Conservation (phyloP, 2,888 invertebrate genomes). For the Acanthosepion pharaonis region DNA sequence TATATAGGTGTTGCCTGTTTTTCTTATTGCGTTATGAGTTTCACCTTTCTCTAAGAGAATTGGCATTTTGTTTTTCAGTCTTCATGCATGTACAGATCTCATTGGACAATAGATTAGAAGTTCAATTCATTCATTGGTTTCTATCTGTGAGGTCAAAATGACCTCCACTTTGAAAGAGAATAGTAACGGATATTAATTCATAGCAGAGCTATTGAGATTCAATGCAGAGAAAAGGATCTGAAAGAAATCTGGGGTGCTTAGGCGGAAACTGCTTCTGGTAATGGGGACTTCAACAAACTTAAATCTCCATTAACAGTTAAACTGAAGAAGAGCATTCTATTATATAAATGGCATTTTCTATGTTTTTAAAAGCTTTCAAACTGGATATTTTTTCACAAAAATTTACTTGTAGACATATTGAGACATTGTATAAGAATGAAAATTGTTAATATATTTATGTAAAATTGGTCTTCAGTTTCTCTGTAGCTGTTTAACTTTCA, state of each 20-base stretch:
- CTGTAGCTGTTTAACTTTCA: no score
- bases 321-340: neutral
- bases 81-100: constrained; percentile 13
- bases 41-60: neutral
- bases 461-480: no score
- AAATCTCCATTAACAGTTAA: neutral
- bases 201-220: neutral
- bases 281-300: neutral
- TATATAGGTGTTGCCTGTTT: neutral
- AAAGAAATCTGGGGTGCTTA: neutral
- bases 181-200: neutral
- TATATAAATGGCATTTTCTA: neutral
- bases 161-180: neutral
- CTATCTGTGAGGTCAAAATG: neutral
- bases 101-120: constrained; percentile 33
- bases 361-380: neutral
- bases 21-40: neutral
- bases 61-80: neutral
- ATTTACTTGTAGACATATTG: neutral
- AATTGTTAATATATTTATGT: no score
- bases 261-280: neutral
- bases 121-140: neutral
- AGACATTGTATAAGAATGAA: neutral
- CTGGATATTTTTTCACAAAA: neutral
- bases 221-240: neutral